These are phyloP conservation scores for Acronicta aceris DNA, from an alignment of 2,888 invertebrate genomes.

Conservation along the genomic window DNA sequence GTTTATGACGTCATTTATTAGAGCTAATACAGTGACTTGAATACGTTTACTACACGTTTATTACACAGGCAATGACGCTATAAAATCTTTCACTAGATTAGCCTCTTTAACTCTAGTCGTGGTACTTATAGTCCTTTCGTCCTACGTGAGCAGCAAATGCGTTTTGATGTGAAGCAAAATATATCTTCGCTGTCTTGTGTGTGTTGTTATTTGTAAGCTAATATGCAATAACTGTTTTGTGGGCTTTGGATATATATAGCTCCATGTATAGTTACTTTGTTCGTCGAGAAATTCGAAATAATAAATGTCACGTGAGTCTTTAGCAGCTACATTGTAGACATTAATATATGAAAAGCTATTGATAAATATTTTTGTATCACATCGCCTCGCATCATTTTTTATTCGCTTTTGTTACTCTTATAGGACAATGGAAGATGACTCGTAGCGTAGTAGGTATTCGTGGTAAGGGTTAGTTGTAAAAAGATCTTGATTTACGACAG, in stretches of 20 bases:
- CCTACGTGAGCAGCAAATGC: background rate
- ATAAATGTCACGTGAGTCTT: no score
- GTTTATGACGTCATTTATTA: conserved; percentile 27
- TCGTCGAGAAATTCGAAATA: no score
- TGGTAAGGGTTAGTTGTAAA: conserved; percentile 60
- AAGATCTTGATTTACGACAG: conserved; percentile 71
- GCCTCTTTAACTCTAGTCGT: conserved; percentile 26
- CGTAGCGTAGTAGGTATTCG: background rate
- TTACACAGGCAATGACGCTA: conserved; percentile 20
- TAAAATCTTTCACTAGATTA: conserved; percentile 31
- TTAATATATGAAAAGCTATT: no score
- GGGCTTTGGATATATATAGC: no score
- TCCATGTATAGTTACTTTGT: no score
- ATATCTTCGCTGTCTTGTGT: no score
- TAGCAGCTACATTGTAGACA: no score
- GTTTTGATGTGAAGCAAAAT: no score
- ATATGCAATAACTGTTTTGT: no score
- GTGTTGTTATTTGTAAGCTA: no score
- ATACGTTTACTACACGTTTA: conserved; percentile 33
- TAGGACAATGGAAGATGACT: background rate
- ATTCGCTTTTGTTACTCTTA: background rate
- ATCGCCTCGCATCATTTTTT: background rate
- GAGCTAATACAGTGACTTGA: conserved; percentile 1
- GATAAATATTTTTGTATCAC: no score
- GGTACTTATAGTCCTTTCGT: background rate